Base-by-base conservation (phyloP, 2,888 invertebrate genomes). In the Taenaris catops region DNA sequence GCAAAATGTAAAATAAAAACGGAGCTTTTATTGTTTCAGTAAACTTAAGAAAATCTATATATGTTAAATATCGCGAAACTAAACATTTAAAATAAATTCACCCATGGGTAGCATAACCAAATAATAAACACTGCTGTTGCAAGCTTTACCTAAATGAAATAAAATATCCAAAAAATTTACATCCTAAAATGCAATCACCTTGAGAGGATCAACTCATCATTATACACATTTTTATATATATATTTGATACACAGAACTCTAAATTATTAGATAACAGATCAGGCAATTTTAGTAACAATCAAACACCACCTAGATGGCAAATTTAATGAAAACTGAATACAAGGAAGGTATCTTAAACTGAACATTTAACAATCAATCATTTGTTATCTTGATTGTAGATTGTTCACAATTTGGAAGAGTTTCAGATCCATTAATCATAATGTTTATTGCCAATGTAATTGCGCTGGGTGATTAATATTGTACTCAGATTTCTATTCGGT, bases 251-350 rank as follows among this genome's bases (percentile, higher is more conserved):
- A 38, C 35, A 28, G 26, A 34, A 19, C 18, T 34, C 40, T 24
- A 33, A 26, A 36, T 11, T 9, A 21, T n/a, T 25, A 8, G 23
- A 19, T 18, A 36, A 41, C 40, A 34, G 25, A 14, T 33, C 32
- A 43, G 24, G 34, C 34, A 31, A 25, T 26, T 37, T 28, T n/a
- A 18, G 19, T 27, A 10, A 36, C 12, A 39, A 25, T 6, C 18
- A 25, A 34, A 17, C 34, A 28, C 12, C 20, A 25, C 35, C 25
- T 38, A 37, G 31, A 45, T 35, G 23, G 17, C 17, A 20, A 16
- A n/a, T 29, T 9, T 8, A 14, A 37, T 25, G 40, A 44, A 44
- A 48, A 44, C 44, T 44, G 38, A 46, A 48, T 37, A 48, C 46
- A 48, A 40, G 16, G 21, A 16, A 17, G 27, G 4, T 24, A 8